A percentile compares a stretch with the other conserved stretches of the same genome.
These are phyloP conservation scores for Alethe diademata DNA, from an alignment of 2,113 vertebrate genomes.

Conservation along the genomic window DNA sequence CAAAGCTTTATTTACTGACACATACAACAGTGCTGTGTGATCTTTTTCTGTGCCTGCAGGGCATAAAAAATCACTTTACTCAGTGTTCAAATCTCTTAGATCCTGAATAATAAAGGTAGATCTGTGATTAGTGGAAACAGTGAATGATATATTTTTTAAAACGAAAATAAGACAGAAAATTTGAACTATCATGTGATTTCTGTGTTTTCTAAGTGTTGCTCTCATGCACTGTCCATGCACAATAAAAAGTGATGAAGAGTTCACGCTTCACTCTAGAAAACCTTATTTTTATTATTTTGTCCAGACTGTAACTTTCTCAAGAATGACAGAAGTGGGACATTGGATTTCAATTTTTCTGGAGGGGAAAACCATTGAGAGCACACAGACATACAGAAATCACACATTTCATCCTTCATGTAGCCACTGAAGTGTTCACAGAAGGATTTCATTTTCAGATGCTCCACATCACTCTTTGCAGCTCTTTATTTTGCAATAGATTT, in stretches of 20 bases:
- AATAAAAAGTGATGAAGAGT: neutral
- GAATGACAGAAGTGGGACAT: neutral
- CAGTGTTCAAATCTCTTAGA: neutral
- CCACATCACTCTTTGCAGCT: neutral
- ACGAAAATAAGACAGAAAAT: neutral
- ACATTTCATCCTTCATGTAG: neutral
- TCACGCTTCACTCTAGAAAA: neutral
- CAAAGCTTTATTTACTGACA: neutral
- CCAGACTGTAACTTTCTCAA: neutral
- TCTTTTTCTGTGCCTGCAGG: neutral
- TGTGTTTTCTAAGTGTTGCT: neutral
- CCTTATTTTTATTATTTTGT: neutral
- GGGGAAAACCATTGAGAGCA: neutral
- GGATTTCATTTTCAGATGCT: neutral
- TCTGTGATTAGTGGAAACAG: neutral
- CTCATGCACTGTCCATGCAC: neutral
- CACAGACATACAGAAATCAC: accelerated
- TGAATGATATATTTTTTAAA: neutral
- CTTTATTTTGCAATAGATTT: neutral
- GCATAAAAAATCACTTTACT: neutral
- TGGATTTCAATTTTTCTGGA: neutral
- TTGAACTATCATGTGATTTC: neutral
- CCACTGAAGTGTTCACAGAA: neutral
- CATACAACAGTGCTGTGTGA: neutral
- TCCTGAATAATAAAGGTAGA: accelerated